Percentiles rank a stretch among this genome's conserved stretches.
phyloP scores from a whole-genome alignment of 2,113 vertebrate genomes.

The Salvelinus sp. region DNA sequence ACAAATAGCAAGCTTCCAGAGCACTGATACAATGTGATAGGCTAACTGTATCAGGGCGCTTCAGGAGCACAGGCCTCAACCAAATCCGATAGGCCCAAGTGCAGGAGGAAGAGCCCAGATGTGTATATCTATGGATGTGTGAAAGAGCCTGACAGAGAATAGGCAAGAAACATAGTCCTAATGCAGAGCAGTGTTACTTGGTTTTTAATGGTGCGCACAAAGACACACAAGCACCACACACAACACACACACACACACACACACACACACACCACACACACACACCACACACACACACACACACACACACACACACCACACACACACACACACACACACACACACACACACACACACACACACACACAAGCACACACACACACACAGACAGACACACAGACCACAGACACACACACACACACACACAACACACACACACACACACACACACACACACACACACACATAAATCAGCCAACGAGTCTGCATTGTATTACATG shows the following conservation, averaged over 20 bases:
- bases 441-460: not conserved
- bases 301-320: not conserved
- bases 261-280: too few relatives aligned
- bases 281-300: not conserved
- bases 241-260: too few relatives aligned
- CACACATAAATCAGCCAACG: not conserved
- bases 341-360: not conserved
- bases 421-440: not conserved
- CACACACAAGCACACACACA: not conserved
- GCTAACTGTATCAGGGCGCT: conserved; percentile 41
- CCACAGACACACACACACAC: not conserved
- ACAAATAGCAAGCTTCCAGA: conserved; percentile 34
- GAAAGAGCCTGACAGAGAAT: not conserved
- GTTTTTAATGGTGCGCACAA: too few relatives aligned
- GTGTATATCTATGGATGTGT: not conserved
- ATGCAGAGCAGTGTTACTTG: too few relatives aligned
- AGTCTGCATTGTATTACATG: not conserved
- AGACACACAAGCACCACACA: too few relatives aligned
- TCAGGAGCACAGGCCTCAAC: conserved; percentile 25
- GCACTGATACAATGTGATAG: conserved; percentile 38
- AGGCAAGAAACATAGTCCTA: too few relatives aligned
- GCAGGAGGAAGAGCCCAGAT: not conserved
- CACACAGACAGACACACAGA: not conserved
- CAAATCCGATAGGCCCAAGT: not conserved
- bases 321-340: not conserved